Percentiles rank a stretch among this genome's conserved stretches.
phyloP scores from a whole-genome alignment of 2,113 vertebrate genomes.

The Phodopus roborovskii region DNA sequence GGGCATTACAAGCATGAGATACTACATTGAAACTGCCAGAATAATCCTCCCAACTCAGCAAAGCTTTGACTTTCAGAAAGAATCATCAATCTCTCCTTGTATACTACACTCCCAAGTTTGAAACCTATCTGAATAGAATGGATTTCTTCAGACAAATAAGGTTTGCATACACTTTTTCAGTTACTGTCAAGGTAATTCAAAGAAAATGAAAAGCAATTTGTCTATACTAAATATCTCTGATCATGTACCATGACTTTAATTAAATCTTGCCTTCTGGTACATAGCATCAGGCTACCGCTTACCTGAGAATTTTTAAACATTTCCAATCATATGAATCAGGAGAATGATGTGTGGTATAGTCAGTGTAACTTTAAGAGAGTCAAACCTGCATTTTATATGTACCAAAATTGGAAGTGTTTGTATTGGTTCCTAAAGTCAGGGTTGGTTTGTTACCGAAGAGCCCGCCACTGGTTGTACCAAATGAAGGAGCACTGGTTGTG shows the following conservation, averaged over 20 bases:
- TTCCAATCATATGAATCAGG: background rate
- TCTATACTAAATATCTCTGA: constrained; percentile 39
- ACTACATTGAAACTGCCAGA: background rate
- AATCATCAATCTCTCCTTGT: background rate
- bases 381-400: constrained; percentile 74
- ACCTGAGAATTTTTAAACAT: constrained; percentile 62
- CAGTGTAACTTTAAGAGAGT: constrained; percentile 68
- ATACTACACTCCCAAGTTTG: background rate
- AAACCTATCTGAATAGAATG: constrained; percentile 31
- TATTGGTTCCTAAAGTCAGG: constrained; percentile 88
- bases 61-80: constrained; percentile 22
- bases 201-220: constrained; percentile 46
- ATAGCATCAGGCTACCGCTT: background rate
- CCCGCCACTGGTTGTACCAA: constrained; percentile 92
- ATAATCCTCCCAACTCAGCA: background rate
- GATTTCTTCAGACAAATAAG: background rate
- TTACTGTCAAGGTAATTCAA: constrained; percentile 15
- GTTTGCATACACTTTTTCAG: constrained; percentile 41
- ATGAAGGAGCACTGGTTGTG: constrained; percentile 95
- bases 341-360: constrained; percentile 75
- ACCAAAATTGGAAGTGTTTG: constrained; percentile 89
- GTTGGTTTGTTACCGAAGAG: constrained; percentile 94
- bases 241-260: background rate
- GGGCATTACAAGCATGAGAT: background rate
- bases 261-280: background rate